A percentile compares a stretch with the other conserved stretches of the same genome.
Conservation (phyloP, 1,140 invertebrate species). For the Hesperophylax magnus region DNA sequence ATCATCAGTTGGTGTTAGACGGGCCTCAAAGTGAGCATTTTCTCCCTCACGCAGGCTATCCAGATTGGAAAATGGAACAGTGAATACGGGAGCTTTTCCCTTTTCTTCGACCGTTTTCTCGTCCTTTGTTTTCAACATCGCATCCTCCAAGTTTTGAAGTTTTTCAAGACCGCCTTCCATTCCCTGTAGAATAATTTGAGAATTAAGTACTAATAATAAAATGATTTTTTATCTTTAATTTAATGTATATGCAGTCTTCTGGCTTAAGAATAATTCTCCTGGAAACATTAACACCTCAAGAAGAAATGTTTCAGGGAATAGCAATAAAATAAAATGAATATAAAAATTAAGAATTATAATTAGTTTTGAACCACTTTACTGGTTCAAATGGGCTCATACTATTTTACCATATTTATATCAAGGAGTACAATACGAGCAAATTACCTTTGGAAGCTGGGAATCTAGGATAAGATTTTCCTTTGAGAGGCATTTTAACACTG, state of each 20-base stretch:
- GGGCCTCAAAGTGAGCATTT: slow-evolving; percentile 95
- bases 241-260: no score
- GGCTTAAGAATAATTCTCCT: no score
- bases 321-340: no score
- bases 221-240: no score
- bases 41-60: slow-evolving; percentile 90
- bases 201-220: no score
- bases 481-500: slow-evolving; percentile 88
- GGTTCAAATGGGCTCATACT: no score
- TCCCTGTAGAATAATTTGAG: slow-evolving; percentile 73
- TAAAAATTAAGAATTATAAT: background rate
- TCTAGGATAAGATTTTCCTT: slow-evolving; percentile 95
- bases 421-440: slow-evolving; percentile 4
- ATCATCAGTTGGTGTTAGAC: slow-evolving; percentile 93
- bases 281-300: no score
- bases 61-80: slow-evolving; percentile 89
- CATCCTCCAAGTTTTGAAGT: slow-evolving; percentile 93
- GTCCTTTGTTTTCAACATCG: slow-evolving; percentile 80
- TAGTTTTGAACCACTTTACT: background rate
- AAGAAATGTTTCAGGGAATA: no score
- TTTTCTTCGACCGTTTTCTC: slow-evolving; percentile 79
- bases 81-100: slow-evolving; percentile 91
- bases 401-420: no score
- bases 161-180: slow-evolving; percentile 95
- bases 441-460: slow-evolving; percentile 91